Percentiles rank a stretch among this genome's conserved stretches.
These are phyloP conservation scores for Connochaetes taurinus DNA, from an alignment of 2,113 vertebrate species.

Conservation along the genomic window DNA sequence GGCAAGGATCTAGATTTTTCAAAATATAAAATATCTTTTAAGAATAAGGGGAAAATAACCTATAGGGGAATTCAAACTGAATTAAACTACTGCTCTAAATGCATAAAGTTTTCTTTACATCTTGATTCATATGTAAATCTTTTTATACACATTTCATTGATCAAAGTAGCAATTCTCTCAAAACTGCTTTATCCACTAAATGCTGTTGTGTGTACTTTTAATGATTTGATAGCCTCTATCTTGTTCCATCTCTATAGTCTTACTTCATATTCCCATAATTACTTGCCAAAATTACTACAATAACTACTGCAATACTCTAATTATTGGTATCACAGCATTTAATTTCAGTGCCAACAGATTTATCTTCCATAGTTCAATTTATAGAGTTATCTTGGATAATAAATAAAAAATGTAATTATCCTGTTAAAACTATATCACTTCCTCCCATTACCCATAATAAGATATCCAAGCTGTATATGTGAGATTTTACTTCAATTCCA, in stretches of 20 bases:
- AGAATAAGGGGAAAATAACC: neutral
- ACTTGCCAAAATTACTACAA: neutral
- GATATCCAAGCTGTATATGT: neutral
- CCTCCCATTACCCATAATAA: neutral
- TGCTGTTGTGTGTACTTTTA: neutral
- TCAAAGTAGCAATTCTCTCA: neutral
- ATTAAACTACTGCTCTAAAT: neutral
- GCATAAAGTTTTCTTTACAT: neutral
- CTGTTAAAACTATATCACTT: neutral
- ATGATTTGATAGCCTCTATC: neutral
- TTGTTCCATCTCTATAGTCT: neutral
- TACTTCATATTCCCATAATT: neutral
- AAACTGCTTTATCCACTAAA: neutral
- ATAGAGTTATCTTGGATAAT: neutral
- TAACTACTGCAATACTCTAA: neutral
- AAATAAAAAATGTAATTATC: neutral
- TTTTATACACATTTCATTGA: neutral
- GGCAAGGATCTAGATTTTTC: neutral
- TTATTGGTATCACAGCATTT: neutral
- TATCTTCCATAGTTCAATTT: neutral
- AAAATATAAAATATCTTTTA: neutral
- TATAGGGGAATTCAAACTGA: neutral
- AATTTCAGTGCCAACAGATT: neutral
- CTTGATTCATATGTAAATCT: neutral
- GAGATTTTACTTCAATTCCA: neutral